Conservation (phyloP, 92 coral and sea anemone species). For the Phenganax marumi region DNA sequence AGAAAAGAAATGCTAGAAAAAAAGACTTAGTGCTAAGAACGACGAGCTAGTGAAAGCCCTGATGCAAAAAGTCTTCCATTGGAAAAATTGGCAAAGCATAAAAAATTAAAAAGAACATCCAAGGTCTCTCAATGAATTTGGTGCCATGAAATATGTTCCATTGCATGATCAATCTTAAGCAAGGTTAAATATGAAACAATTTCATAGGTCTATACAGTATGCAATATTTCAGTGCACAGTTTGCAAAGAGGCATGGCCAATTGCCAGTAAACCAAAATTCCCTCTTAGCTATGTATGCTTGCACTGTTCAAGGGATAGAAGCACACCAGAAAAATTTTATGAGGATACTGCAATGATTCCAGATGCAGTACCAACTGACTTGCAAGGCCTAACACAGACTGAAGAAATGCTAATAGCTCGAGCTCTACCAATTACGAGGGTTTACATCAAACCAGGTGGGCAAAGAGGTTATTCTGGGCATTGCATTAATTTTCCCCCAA, state of each 20-base stretch:
- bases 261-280: constrained; percentile 48
- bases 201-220: too few relatives aligned
- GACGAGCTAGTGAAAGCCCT: constrained; percentile 29
- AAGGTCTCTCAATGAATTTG: constrained; percentile 61
- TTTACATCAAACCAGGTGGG: too few relatives aligned
- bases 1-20: constrained; percentile 39
- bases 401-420: too few relatives aligned
- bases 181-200: constrained; percentile 57
- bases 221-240: too few relatives aligned
- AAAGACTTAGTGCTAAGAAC: constrained; percentile 19
- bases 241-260: too few relatives aligned
- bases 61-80: constrained; percentile 39
- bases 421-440: too few relatives aligned
- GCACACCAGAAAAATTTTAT: constrained; percentile 53
- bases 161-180: constrained; percentile 59
- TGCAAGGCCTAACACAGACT: constrained; percentile 45
- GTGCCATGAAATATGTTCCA: constrained; percentile 47
- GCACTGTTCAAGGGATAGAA: constrained; percentile 49
- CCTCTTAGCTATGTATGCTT: constrained; percentile 39
- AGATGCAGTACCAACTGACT: constrained; percentile 48
- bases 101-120: constrained; percentile 29
- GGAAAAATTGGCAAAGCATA: constrained; percentile 37
- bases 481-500: constrained; percentile 52
- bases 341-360: constrained; percentile 50
- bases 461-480: too few relatives aligned